A percentile compares a stretch with the other conserved stretches of the same genome.
phyloP scores from a whole-genome alignment of 2,113 vertebrate genomes.

The Vulpes ferrilata region DNA sequence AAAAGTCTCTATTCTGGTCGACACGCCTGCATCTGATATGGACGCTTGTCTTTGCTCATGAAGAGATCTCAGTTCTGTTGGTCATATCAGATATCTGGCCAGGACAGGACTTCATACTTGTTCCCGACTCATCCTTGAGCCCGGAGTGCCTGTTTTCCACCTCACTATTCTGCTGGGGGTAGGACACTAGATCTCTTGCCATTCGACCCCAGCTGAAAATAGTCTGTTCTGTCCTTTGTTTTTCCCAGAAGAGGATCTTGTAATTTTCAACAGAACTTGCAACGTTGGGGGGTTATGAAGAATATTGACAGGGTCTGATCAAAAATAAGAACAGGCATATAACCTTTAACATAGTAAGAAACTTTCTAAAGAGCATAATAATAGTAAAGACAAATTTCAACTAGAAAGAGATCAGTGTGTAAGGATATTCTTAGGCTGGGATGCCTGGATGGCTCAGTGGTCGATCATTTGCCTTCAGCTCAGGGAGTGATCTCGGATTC shows the following conservation, averaged over 20 bases:
- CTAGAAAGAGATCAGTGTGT: not conserved
- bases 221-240: not conserved
- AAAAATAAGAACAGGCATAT: not conserved
- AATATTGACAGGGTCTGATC: not conserved
- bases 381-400: not conserved
- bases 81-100: not conserved
- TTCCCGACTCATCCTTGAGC: not conserved
- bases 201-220: not conserved
- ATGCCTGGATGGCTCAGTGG: too few relatives aligned
- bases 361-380: not conserved
- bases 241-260: not conserved
- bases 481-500: too few relatives aligned
- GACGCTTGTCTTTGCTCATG: not conserved
- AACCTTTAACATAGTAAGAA: slow-evolving; percentile 29
- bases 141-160: not conserved
- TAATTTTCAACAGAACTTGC: not conserved
- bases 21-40: not conserved
- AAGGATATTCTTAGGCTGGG: not conserved
- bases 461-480: too few relatives aligned
- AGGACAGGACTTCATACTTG: not conserved
- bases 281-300: not conserved
- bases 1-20: not conserved
- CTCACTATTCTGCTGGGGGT: not conserved
- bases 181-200: not conserved
- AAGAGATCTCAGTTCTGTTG: not conserved